A percentile compares a stretch with the other conserved stretches of the same genome.
phyloP scores from a whole-genome alignment of 2,797 vertebrate genomes.

The Rhabdophis nuchalis region DNA sequence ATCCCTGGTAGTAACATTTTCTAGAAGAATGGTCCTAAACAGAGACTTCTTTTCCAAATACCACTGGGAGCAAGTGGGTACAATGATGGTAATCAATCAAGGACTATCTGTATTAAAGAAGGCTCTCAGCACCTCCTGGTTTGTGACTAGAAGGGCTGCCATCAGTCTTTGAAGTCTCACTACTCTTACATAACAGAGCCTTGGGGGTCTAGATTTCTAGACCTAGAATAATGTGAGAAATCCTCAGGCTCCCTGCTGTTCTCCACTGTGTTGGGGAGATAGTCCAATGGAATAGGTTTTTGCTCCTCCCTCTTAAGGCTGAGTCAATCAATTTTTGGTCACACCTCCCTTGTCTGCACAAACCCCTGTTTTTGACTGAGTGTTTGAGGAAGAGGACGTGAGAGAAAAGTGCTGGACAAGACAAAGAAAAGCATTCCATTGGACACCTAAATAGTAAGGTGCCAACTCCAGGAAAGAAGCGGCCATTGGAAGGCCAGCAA shows the following conservation, averaged over 20 bases:
- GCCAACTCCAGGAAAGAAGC: too few relatives aligned
- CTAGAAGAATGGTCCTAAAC: neutral
- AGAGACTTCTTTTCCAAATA: neutral
- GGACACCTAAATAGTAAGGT: too few relatives aligned
- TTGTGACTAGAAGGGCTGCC: neutral
- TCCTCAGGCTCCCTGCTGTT: neutral
- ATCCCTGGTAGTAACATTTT: neutral
- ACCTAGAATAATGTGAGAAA: neutral
- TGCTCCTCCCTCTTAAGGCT: too few relatives aligned
- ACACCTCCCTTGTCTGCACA: too few relatives aligned
- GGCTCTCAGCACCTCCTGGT: neutral
- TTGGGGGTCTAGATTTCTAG: neutral
- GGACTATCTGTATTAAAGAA: neutral
- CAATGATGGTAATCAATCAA: neutral
- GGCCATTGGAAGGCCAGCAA: too few relatives aligned
- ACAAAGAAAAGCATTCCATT: too few relatives aligned
- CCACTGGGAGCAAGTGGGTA: neutral
- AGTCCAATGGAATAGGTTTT: too few relatives aligned
- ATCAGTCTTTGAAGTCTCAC: neutral
- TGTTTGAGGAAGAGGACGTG: too few relatives aligned
- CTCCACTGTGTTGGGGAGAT: too few relatives aligned
- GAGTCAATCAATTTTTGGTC: too few relatives aligned
- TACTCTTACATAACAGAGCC: neutral
- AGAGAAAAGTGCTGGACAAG: too few relatives aligned
- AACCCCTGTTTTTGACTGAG: too few relatives aligned